These are phyloP conservation scores for Pogonophryne albipinna DNA, from an alignment of 2,797 vertebrate species.

Conservation along the genomic window DNA sequence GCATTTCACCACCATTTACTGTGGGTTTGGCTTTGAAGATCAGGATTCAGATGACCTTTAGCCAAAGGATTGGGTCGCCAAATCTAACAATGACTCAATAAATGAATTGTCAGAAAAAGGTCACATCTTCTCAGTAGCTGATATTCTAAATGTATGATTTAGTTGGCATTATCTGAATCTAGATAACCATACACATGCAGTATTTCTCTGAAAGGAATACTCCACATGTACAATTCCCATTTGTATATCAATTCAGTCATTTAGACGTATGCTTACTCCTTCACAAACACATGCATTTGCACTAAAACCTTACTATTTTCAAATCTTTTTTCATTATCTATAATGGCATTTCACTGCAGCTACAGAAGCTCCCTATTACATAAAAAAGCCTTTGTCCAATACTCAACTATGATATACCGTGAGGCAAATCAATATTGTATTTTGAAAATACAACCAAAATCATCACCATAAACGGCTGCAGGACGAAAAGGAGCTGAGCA, in stretches of 20 bases:
- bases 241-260: no score
- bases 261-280: no score
- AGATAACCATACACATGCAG: slow-evolving; percentile 8
- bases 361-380: background rate
- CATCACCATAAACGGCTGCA: slow-evolving; percentile 1
- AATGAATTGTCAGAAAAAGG: slow-evolving; percentile 40
- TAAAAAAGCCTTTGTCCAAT: slow-evolving; percentile 6
- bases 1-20: slow-evolving; percentile 19
- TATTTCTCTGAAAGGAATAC: slow-evolving; percentile 1
- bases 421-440: slow-evolving; percentile 28
- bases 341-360: slow-evolving; percentile 1
- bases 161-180: slow-evolving; percentile 30
- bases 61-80: slow-evolving; percentile 4
- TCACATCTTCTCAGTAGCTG: slow-evolving; percentile 31
- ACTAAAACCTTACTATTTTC: no score
- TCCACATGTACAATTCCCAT: no score
- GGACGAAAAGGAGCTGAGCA: slow-evolving; percentile 1
- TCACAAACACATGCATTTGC: no score
- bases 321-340: background rate
- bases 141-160: slow-evolving; percentile 40
- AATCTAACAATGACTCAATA: slow-evolving; percentile 30
- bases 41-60: slow-evolving; percentile 48
- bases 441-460: slow-evolving; percentile 38
- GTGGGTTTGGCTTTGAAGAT: slow-evolving; percentile 27
- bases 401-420: slow-evolving; percentile 7